Evolutionary conservation across 2,888 invertebrate genomes (phyloP).

Genomic region (Neria commutata): DNA sequence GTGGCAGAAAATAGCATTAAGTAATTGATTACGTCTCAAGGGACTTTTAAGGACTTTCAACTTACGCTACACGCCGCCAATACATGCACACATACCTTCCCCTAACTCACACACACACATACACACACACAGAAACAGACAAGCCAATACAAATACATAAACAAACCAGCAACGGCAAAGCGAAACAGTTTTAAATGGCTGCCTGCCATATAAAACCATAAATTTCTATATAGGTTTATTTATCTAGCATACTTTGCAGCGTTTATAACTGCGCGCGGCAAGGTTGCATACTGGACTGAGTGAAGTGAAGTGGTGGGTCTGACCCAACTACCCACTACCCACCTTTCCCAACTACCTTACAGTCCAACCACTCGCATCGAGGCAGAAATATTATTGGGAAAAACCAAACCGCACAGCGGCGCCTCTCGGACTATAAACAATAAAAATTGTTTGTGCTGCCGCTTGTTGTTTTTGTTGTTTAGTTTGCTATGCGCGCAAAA

Average conservation of each 20-base stretch:
- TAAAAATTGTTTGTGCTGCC: constrained; percentile 52
- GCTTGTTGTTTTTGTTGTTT: constrained; percentile 4
- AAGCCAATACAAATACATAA: neutral
- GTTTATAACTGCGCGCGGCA: constrained; percentile 13
- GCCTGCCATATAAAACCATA: constrained; percentile 47
- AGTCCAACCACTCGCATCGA: too few species aligned
- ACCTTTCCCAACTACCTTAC: constrained; percentile 21
- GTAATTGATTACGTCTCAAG: constrained; percentile 62
- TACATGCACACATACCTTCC: neutral
- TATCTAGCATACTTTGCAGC: constrained; percentile 17
- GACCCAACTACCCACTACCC: constrained; percentile 3
- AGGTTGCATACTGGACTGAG: too few species aligned
- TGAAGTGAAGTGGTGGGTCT: constrained; percentile 31
- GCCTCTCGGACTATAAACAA: constrained; percentile 49
- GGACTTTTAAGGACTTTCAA: constrained; percentile 47
- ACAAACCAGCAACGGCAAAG: neutral
- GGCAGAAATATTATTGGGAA: neutral
- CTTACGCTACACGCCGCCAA: constrained; percentile 1
- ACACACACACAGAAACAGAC: neutral
- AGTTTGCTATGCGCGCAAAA: neutral
- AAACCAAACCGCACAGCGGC: constrained; percentile 19
- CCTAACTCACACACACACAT: neutral
- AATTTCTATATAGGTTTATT: constrained; percentile 52
- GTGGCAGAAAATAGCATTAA: constrained; percentile 47
- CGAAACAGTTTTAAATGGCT: neutral